These are phyloP conservation scores for Callipepla squamata DNA, from an alignment of 2,113 vertebrate species.

Conservation along the genomic window DNA sequence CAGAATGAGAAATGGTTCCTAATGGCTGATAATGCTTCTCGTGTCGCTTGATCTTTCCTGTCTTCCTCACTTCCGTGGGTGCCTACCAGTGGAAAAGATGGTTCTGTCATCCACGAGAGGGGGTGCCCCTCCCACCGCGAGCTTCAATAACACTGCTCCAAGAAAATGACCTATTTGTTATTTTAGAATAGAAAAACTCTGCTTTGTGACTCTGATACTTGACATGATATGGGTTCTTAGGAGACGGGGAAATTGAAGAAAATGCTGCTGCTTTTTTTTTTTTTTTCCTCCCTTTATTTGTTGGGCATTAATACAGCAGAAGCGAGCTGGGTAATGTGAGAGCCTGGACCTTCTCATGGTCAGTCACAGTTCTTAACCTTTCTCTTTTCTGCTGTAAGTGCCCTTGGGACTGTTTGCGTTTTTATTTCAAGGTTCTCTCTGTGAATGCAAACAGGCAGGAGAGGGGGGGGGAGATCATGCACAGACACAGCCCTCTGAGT, in stretches of 20 bases:
- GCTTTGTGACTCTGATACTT: background rate
- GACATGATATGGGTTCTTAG: background rate
- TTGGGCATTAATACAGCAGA: background rate
- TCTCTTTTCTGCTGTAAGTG: background rate
- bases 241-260: background rate
- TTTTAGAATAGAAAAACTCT: background rate
- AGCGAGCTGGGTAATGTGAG: background rate
- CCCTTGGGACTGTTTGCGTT: background rate
- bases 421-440: background rate
- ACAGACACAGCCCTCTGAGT: background rate
- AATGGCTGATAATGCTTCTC: background rate
- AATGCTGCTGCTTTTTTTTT: background rate
- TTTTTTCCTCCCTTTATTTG: background rate
- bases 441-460: background rate
- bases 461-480: background rate
- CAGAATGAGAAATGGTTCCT: background rate
- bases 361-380: background rate
- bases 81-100: background rate
- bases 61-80: fast-evolving
- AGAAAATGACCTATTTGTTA: background rate
- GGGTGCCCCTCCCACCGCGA: background rate
- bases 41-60: background rate
- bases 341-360: background rate
- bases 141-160: fast-evolving
- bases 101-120: background rate